Base-by-base conservation (phyloP, 2,797 vertebrate genomes). In the Microctenopoma steveboyesi region DNA sequence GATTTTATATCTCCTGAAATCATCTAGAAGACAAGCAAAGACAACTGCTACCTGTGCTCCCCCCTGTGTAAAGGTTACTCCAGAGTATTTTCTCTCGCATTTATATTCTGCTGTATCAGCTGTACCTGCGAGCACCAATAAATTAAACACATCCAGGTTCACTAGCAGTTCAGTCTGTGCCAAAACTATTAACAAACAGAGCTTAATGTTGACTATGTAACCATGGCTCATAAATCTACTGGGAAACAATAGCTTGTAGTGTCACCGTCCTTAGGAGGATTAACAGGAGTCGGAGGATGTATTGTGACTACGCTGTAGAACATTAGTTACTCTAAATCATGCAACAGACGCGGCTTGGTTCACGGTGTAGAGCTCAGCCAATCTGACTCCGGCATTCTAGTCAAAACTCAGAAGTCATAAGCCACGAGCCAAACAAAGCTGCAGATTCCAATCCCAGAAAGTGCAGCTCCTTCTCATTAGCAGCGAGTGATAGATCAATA, bases 401-500 rank as follows among this genome's bases (percentile, higher is more conserved):
- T 76, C 60, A 78, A 83, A 85, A 85, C 28, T 30, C 50, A 68
- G 51, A 74, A 72, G 81, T 59, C 11, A 1, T 46, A 35, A 69
- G 57, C 70, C 5, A 2, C 72, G 81, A 57, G 77, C 51, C 59
- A 45, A 45, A 65, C n/a, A 10, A 72, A 7, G 62, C 74, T 65
- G 45, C 55, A 62, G 70, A 64, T 62, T 55, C 67, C 67, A 72
- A 64, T 69, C 72, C 64, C 63, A 78, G 73, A 80, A 73, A 85
- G 76, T 68, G 59, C 68, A 70, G 84, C 78, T 79, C 86, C 80
- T 80, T 85, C 86, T 91, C 87, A 92, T 92, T 92, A 92, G 91
- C 74, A 78, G 86, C 66, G 66, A 85, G 71, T 68, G 78, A 86
- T 45, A 55, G 89, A 92, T 95, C 93, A 79, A 94, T 93, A 92